phyloP scores from a whole-genome alignment of 1,140 invertebrate genomes.

The Bombus balteatus region DNA sequence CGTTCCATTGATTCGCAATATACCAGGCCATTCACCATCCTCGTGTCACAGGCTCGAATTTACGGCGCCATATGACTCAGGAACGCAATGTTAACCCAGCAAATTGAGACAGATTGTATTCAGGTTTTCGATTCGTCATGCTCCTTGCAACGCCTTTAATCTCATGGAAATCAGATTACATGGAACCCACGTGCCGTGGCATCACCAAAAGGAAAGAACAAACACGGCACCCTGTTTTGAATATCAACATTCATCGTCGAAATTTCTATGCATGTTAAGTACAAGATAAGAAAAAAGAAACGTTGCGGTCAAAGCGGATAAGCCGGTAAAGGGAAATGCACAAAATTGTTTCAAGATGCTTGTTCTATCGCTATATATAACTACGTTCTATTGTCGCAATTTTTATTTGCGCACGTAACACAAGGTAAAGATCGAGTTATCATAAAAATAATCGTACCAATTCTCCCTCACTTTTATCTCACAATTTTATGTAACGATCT shows the following conservation, averaged over 20 bases:
- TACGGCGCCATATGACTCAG: neutral
- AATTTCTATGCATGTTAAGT: slow-evolving; percentile 41
- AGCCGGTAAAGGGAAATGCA: neutral
- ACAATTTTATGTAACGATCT: neutral
- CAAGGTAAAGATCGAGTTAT: neutral
- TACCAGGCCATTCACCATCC: neutral
- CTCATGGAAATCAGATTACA: slow-evolving; percentile 8
- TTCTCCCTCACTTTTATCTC: neutral
- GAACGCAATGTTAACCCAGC: neutral
- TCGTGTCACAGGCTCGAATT: neutral
- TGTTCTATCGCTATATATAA: no score
- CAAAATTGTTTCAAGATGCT: neutral
- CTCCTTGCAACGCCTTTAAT: neutral
- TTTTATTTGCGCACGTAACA: neutral
- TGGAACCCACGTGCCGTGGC: no score
- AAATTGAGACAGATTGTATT: slow-evolving; percentile 6
- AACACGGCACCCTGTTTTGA: neutral
- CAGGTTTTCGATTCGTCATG: neutral
- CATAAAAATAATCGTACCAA: neutral
- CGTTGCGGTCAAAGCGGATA: neutral
- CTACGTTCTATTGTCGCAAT: no score
- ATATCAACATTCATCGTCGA: slow-evolving; percentile 22
- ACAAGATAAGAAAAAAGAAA: neutral
- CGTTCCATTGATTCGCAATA: neutral
- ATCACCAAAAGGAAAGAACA: neutral